Evolutionary conservation across 2,888 invertebrate genomes (phyloP), one percentile per base, ranked within the genome.

Genomic region (Eupithecia tripunctaria): DNA sequence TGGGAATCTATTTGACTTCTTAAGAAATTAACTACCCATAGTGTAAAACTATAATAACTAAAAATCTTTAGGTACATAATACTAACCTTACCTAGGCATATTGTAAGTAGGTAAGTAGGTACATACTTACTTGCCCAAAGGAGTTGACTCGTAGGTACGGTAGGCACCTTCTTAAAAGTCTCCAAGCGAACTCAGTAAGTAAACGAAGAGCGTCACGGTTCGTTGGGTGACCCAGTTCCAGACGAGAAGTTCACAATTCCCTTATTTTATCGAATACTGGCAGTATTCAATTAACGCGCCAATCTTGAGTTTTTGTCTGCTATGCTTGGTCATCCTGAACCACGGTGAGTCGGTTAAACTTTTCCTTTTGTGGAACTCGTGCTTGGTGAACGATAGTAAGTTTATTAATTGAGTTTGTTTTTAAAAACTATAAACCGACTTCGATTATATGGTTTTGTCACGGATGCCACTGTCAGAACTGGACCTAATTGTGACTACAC

Each of bases 171-270:
- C 43, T 62, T 59, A 71, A 38, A 64, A 68, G 73, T 71, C 62
- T 29, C 69, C 43, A 68, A 72, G 68, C 68, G 73, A 76, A 70
- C 69, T 73, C 59, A 70, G 70, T 25, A 64, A 70, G 73, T 73
- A 70, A 65, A 73, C 64, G 66, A 64, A 73, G 69, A 68, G 77
- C 75, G 80, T 81, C 77, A 76, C 79, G 84, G 81, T 76, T 83
- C 82, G 82, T 84, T 82, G 82, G 77, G 71, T 85, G 85, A 84
- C 86, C 84, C 83, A 85, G 82, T 87, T 87, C 80, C 68, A 81
- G 84, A 29, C 47, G 25, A 38, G 65, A 64, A 72, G 64, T 56
- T 81, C 82, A 78, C 73, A 65, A 65, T 67, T 67, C 51, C 70
- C 70, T 80, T 74, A 41, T 41, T 73, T 68, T 79, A 66, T 79